A percentile compares a stretch with the other conserved stretches of the same genome.
These are phyloP conservation scores for Periophthalmus magnuspinnatus DNA, from an alignment of 2,797 vertebrate genomes.

Conservation along the genomic window DNA sequence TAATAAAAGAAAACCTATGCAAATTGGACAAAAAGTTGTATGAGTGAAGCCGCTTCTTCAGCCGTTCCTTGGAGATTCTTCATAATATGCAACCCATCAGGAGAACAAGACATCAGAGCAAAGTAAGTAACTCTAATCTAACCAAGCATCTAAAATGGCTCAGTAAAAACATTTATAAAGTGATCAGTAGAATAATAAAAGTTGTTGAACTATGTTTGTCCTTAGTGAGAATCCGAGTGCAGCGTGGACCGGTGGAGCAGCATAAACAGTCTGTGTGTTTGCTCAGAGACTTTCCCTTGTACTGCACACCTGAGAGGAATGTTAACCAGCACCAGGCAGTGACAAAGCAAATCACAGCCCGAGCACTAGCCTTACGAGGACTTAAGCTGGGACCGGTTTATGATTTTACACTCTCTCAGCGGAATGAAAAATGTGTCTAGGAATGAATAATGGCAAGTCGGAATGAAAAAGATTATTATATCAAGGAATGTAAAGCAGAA, in stretches of 20 bases:
- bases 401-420: neutral
- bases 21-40: no score
- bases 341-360: conserved; percentile 14
- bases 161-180: no score
- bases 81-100: no score
- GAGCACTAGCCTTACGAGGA: neutral
- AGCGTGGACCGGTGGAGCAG: conserved; percentile 41
- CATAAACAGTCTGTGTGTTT: conserved; percentile 61
- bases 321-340: conserved; percentile 45
- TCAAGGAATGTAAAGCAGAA: conserved; percentile 8
- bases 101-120: no score
- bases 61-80: no score
- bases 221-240: conserved; percentile 47
- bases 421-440: neutral
- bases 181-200: conserved; percentile 34
- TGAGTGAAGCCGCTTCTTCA: no score
- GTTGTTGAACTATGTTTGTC: conserved; percentile 38
- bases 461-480: conserved; percentile 8
- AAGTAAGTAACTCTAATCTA: no score
- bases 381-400: neutral
- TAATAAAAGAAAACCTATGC: no score
- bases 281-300: conserved; percentile 51
- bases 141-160: no score
- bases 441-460: conserved; percentile 5
- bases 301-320: conserved; percentile 53